phyloP scores from a whole-genome alignment of 2,797 vertebrate species.

The Cyprinodon diabolis region DNA sequence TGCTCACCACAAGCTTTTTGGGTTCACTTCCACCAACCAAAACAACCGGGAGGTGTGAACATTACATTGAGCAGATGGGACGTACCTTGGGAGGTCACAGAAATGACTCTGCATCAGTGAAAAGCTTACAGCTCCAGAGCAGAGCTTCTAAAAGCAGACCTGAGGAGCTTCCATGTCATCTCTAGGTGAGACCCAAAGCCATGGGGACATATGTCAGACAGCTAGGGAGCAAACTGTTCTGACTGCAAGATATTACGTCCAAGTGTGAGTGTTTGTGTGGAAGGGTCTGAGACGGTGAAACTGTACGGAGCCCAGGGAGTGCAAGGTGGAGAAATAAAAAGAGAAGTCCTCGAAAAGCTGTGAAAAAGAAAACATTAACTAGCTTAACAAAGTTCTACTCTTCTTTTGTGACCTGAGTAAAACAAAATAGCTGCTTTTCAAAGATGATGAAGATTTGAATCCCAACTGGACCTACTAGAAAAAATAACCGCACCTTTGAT shows the following conservation, averaged over 20 bases:
- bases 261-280: conserved; percentile 6
- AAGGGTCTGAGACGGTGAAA: conserved; percentile 13
- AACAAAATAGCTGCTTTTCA: background rate
- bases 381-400: background rate
- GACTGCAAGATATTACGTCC: conserved; percentile 24
- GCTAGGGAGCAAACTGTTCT: conserved; percentile 28
- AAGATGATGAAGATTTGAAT: background rate
- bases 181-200: conserved; percentile 51
- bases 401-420: background rate
- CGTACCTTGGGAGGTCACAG: conserved; percentile 63
- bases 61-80: conserved; percentile 73
- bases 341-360: background rate
- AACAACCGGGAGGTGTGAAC: conserved; percentile 46
- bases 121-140: conserved; percentile 20
- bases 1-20: conserved; percentile 19
- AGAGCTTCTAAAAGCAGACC: conserved; percentile 27
- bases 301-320: background rate
- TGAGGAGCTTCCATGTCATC: conserved; percentile 43
- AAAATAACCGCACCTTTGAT: background rate
- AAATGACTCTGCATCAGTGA: conserved; percentile 52
- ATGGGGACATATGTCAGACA: conserved; percentile 61
- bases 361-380: background rate
- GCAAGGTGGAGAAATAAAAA: background rate
- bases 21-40: conserved; percentile 33
- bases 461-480: background rate